These are phyloP conservation scores for Hipposideros armiger DNA, from an alignment of 2,113 vertebrate genomes.

Conservation along the genomic window DNA sequence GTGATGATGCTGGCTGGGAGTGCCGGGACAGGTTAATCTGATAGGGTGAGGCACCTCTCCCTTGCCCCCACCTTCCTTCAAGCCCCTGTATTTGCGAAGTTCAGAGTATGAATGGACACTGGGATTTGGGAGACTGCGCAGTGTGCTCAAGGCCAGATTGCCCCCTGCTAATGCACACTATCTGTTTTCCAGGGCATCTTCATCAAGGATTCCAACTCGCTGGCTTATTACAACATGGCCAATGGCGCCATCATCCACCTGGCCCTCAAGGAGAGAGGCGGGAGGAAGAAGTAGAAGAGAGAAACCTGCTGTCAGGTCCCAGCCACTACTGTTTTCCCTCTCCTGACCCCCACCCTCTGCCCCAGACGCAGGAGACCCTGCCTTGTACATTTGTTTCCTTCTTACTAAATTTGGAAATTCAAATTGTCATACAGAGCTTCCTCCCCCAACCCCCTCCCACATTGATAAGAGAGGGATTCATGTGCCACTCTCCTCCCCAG, in stretches of 20 bases:
- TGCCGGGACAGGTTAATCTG: neutral
- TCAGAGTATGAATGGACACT: neutral
- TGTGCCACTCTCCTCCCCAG: neutral
- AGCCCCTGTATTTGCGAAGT: neutral
- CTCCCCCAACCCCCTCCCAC: neutral
- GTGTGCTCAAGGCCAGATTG: neutral
- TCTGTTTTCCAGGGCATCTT: slow-evolving; percentile 94
- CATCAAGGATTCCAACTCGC: slow-evolving; percentile 99
- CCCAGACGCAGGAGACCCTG: neutral
- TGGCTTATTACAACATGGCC: slow-evolving; percentile 99
- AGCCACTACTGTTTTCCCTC: fast-evolving
- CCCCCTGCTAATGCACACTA: fast-evolving
- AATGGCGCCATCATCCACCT: slow-evolving; percentile 96
- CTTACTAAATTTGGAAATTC: slow-evolving; percentile 52
- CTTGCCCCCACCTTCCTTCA: neutral
- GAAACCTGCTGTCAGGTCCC: neutral
- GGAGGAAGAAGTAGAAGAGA: slow-evolving; percentile 94
- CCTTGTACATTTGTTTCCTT: slow-evolving; percentile 25
- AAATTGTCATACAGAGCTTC: neutral
- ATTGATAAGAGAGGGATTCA: neutral
- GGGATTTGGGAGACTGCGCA: neutral
- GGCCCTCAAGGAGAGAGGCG: slow-evolving; percentile 98
- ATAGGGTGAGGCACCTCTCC: neutral
- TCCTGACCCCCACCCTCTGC: neutral
- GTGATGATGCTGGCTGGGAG: neutral